phyloP scores from a whole-genome alignment of 1,140 invertebrate genomes.

The Phymorhynchus buccinoides region DNA sequence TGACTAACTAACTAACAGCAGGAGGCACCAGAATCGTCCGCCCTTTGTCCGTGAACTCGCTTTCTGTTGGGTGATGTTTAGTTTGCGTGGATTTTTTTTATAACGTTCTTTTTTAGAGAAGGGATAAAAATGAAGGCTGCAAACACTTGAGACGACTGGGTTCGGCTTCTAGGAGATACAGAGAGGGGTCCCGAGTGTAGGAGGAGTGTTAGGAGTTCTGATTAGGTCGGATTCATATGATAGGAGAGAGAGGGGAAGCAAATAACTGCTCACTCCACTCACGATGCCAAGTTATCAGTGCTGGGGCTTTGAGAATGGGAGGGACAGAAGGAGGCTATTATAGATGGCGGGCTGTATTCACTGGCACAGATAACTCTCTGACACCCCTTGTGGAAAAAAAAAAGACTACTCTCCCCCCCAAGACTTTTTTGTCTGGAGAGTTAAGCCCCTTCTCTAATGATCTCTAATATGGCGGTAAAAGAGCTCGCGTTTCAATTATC shows the following conservation, averaged over 20 bases:
- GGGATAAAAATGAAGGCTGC: constrained; percentile 28
- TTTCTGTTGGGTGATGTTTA: no score
- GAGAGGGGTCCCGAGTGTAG: not conserved
- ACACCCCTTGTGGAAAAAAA: constrained; percentile 2
- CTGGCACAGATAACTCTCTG: constrained; percentile 32
- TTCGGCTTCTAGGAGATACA: not conserved
- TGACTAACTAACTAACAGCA: no score
- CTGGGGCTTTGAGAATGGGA: not conserved
- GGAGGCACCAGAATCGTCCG: constrained; percentile 5
- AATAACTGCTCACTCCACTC: constrained; percentile 8
- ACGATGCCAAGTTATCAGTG: constrained; percentile 6
- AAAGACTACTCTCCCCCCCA: not conserved
- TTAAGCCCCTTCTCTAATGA: constrained; percentile 36
- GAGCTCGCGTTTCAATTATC: constrained; percentile 41
- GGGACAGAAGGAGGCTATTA: not conserved
- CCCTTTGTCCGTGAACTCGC: constrained; percentile 35
- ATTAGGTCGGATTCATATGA: constrained; percentile 40
- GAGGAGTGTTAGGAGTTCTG: not conserved
- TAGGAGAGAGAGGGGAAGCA: constrained; percentile 34
- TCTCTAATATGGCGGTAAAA: constrained; percentile 40
- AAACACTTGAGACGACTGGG: not conserved
- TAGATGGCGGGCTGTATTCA: not conserved
- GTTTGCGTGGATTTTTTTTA: not conserved
- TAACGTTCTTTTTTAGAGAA: not conserved
- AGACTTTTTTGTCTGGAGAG: constrained; percentile 27